Base-by-base conservation (phyloP, 2,888 invertebrate species). In the Cacoxenus indagator region DNA sequence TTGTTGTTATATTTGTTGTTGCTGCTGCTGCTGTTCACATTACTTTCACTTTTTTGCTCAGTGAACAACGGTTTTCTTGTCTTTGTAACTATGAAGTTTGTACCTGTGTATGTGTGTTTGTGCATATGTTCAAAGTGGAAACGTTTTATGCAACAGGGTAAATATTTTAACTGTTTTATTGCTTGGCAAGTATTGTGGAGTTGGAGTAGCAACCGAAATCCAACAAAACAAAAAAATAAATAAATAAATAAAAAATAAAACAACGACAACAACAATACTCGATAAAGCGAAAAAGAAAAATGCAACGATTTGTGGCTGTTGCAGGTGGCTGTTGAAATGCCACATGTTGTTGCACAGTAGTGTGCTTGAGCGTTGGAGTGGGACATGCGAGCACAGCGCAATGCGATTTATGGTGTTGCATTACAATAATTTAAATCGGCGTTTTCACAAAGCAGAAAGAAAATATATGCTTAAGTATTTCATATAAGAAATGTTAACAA, bases 61-160 rank as follows among this genome's bases (percentile, higher is more conserved):
- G 67, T 73, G 61, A 74, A 73, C 76, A 80, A 78, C 83, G 74
- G 76, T 80, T 80, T 81, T 82, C 80, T 82, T 79, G 72, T 69
- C 61, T 62, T 62, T 19, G 51, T 22, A 51, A 4, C 51, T 51
- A 51, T 22, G 17, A 51, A n/a, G 22, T 31, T 61, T 27, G 57
- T 66, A 45, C 57, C 11, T 37, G 31, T 65, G 24, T 65, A 1
- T 64, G 59, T 73, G 68, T 67, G 68, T 70, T 72, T 70, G 69
- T 71, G 74, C 70, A 70, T 74, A 67, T 71, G 73, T 70, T 76
- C 69, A 73, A 76, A 83, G 74, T 73, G 72, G 70, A 72, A 70
- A 69, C 72, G 78, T 72, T 82, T 80, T 80, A 80, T 83, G 80
- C 80, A 80, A 80, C 80, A 82, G 73, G 81, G 78, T 78, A 69